Conservation (phyloP, 1,140 invertebrate species). For the Nixonia krombeini region DNA sequence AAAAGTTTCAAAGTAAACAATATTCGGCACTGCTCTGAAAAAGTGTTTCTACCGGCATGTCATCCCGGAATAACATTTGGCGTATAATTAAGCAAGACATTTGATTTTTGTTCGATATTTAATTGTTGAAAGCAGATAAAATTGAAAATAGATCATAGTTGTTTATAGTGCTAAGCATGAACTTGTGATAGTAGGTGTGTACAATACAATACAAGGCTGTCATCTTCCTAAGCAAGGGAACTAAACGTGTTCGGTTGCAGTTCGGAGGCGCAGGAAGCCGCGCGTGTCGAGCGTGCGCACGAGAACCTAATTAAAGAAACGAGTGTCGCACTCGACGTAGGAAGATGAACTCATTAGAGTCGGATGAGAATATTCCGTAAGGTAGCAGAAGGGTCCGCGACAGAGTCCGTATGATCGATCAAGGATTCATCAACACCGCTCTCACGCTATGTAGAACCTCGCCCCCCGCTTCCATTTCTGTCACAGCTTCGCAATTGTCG, state of each 20-base stretch:
- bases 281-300: slow-evolving; percentile 15
- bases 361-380: slow-evolving; percentile 16
- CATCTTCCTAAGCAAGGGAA: too few relatives aligned
- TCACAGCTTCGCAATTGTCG: slow-evolving; percentile 3
- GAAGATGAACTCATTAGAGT: slow-evolving; percentile 44
- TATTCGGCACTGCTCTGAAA: too few relatives aligned
- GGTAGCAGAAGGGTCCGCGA: slow-evolving; percentile 9
- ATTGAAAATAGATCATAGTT: too few relatives aligned
- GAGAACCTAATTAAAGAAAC: slow-evolving; percentile 51
- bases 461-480: not conserved
- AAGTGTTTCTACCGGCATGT: too few relatives aligned
- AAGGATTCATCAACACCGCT: slow-evolving; percentile 33
- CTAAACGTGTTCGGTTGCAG: not conserved
- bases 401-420: slow-evolving; percentile 25
- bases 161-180: too few relatives aligned
- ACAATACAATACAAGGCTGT: too few relatives aligned
- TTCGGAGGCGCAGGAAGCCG: slow-evolving; percentile 16
- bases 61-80: too few relatives aligned
- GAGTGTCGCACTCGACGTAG: slow-evolving; percentile 8
- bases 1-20: too few relatives aligned
- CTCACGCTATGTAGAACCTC: slow-evolving; percentile 17
- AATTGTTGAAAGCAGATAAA: too few relatives aligned
- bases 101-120: too few relatives aligned
- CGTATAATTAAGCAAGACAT: too few relatives aligned
- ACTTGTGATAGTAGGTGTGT: too few relatives aligned